phyloP scores from a whole-genome alignment of 2,113 vertebrate species.

The Martes martes region DNA sequence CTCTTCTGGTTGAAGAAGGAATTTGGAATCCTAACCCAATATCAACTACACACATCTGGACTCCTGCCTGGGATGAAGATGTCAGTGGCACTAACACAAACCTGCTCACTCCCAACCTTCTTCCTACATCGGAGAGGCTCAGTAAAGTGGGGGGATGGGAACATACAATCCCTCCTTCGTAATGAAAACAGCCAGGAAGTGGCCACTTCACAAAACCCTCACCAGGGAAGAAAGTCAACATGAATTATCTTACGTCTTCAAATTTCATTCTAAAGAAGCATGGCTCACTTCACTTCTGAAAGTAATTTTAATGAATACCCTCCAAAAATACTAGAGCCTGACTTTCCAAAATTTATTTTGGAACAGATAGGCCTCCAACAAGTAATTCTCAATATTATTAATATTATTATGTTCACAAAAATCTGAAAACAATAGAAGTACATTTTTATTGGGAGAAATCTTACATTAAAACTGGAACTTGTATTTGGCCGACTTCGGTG shows the following conservation, averaged over 20 bases:
- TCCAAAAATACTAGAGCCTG: neutral
- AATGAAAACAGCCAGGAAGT: neutral
- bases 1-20: neutral
- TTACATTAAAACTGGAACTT: slow-evolving; percentile 28
- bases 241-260: neutral
- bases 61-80: no score
- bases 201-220: neutral
- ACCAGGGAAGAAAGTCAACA: neutral
- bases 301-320: slow-evolving; percentile 39
- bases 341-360: slow-evolving; percentile 24
- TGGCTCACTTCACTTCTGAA: slow-evolving; percentile 34
- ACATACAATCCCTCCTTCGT: neutral
- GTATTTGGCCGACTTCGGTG: neutral
- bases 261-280: slow-evolving; percentile 17
- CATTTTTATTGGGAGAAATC: slow-evolving; percentile 15
- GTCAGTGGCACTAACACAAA: neutral
- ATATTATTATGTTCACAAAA: neutral
- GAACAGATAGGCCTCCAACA: neutral
- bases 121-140: neutral
- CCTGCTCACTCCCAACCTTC: no score
- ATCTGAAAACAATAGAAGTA: neutral
- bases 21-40: no score
- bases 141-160: rapidly evolving
- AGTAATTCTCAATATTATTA: neutral
- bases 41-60: neutral